phyloP scores from a whole-genome alignment of 1,140 invertebrate genomes.

The Diplogasteroides magnus region DNA sequence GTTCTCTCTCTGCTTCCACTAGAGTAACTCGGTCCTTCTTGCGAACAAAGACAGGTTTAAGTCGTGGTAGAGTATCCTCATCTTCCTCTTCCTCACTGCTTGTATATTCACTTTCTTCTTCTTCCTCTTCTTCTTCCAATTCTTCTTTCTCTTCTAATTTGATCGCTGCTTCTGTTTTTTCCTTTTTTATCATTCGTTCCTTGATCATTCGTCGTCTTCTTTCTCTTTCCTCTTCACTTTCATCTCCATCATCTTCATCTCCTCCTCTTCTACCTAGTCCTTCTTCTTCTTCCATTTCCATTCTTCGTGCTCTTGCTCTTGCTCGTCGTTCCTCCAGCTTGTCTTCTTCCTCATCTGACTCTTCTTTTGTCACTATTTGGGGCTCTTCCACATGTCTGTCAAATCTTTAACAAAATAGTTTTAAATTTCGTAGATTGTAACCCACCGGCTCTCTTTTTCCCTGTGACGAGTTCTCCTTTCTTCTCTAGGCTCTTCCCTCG shows the following conservation, averaged over 20 bases:
- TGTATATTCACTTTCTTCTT: slow-evolving; percentile 70
- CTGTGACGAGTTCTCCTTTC: slow-evolving; percentile 5
- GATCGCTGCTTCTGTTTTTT: slow-evolving; percentile 63
- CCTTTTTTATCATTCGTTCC: slow-evolving; percentile 66
- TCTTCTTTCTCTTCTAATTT: slow-evolving; percentile 62
- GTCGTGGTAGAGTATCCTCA: slow-evolving; percentile 60
- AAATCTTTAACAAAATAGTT: not conserved
- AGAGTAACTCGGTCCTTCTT: slow-evolving; percentile 88
- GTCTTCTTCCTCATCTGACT: slow-evolving; percentile 22
- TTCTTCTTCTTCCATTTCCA: slow-evolving; percentile 21
- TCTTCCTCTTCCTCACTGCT: slow-evolving; percentile 72
- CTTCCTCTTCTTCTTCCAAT: slow-evolving; percentile 67
- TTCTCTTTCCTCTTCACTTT: slow-evolving; percentile 70
- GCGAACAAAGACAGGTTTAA: slow-evolving; percentile 69
- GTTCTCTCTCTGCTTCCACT: slow-evolving; percentile 84
- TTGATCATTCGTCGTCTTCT: slow-evolving; percentile 68
- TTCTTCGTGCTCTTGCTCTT: slow-evolving; percentile 20
- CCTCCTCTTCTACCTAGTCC: slow-evolving; percentile 47
- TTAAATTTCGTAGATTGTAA: too few relatives aligned
- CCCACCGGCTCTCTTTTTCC: not conserved
- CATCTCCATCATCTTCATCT: slow-evolving; percentile 62
- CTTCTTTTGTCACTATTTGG: slow-evolving; percentile 11
- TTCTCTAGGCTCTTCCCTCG: slow-evolving; percentile 34
- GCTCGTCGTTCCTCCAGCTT: slow-evolving; percentile 16
- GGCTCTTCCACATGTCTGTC: not conserved